phyloP scores from a whole-genome alignment of 2,797 vertebrate species.

The Botia almorhae region DNA sequence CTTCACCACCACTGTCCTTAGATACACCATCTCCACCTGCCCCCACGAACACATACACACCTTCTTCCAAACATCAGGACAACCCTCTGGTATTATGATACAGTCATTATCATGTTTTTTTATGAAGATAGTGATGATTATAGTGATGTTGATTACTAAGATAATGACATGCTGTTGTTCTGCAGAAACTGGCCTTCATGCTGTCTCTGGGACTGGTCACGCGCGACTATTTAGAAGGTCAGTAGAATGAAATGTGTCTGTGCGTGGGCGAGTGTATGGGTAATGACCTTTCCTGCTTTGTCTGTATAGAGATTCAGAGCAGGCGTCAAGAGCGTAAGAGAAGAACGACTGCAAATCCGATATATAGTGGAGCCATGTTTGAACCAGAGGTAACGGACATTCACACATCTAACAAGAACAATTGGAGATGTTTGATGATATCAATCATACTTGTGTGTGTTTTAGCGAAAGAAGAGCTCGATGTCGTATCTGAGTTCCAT shows the following conservation, averaged over 20 bases:
- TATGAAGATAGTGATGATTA: constrained; percentile 12
- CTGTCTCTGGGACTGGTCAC: constrained; percentile 88
- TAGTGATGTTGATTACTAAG: constrained; percentile 12
- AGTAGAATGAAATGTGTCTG: constrained; percentile 49
- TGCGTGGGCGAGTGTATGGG: constrained; percentile 2
- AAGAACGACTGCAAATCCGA: constrained; percentile 89
- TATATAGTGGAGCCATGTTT: constrained; percentile 88
- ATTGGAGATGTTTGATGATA: neutral
- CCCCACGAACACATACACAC: constrained; percentile 73
- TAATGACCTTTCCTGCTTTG: constrained; percentile 31
- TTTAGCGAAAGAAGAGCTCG: constrained; percentile 87
- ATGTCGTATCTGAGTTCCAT: constrained; percentile 87
- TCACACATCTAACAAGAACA: neutral
- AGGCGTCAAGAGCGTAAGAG: constrained; percentile 89
- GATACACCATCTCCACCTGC: constrained; percentile 44
- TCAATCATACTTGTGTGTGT: constrained; percentile 14
- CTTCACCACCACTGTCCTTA: constrained; percentile 28
- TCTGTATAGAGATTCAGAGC: constrained; percentile 87
- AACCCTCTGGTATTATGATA: constrained; percentile 81
- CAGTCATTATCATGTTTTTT: neutral
- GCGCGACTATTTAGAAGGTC: constrained; percentile 90
- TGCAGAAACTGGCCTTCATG: constrained; percentile 92
- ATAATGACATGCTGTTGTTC: constrained; percentile 49
- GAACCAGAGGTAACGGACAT: constrained; percentile 84
- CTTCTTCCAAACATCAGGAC: constrained; percentile 86